A percentile compares a stretch with the other conserved stretches of the same genome.
Evolutionary conservation across 2,113 vertebrate species (phyloP).

Genomic region (Lophotis ruficrista): DNA sequence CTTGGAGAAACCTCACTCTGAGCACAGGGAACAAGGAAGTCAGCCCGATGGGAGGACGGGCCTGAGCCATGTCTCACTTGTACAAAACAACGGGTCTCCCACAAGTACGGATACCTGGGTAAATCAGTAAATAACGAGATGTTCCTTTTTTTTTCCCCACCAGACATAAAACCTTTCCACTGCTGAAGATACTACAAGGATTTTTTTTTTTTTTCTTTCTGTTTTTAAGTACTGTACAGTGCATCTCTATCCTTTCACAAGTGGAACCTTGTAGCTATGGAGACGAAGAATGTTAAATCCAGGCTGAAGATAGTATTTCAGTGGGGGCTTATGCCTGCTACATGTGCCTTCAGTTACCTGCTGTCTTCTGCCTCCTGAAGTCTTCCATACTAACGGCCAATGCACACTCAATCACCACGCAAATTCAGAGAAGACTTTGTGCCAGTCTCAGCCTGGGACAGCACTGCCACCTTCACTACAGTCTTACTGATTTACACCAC

Average conservation of each 20-base stretch:
- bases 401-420: fast-evolving
- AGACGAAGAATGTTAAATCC: slow-evolving; percentile 61
- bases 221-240: slow-evolving; percentile 7
- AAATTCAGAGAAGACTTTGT: fast-evolving
- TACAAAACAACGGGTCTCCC: background rate
- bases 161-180: background rate
- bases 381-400: background rate
- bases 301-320: slow-evolving; percentile 40
- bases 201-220: background rate
- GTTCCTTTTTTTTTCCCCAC: background rate
- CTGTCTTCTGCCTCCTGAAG: background rate
- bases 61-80: background rate
- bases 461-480: fast-evolving
- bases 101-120: too few relatives aligned
- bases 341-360: background rate
- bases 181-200: background rate
- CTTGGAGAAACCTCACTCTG: background rate
- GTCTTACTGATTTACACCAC: background rate
- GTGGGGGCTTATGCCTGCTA: background rate
- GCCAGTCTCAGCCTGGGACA: background rate
- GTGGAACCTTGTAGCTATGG: slow-evolving; percentile 71
- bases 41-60: fast-evolving
- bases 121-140: background rate
- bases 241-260: slow-evolving; percentile 41
- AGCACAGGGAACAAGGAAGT: background rate